Conservation (phyloP, 1,140 invertebrate genomes). For the Hylaeus volcanicus region DNA sequence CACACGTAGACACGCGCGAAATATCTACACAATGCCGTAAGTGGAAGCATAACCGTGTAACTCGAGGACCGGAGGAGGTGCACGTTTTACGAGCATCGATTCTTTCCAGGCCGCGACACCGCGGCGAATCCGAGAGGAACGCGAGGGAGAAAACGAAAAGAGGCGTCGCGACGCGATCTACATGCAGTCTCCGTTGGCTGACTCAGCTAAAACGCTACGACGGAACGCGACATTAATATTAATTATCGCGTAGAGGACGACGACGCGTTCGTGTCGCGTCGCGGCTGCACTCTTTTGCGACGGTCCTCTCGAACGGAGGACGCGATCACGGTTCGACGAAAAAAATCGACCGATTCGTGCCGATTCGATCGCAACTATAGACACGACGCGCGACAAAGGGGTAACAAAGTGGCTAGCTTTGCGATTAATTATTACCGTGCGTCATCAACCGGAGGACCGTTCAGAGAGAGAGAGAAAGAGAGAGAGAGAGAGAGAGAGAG, state of each 20-base stretch:
- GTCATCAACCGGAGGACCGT: not conserved
- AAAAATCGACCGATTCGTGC: too few relatives aligned
- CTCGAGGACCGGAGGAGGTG: too few relatives aligned
- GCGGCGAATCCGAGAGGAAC: not conserved
- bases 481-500: too few relatives aligned
- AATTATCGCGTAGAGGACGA: slow-evolving; percentile 53
- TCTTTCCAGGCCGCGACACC: not conserved
- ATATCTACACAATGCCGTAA: too few relatives aligned
- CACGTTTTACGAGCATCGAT: slow-evolving; percentile 56
- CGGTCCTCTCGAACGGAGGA: not conserved
- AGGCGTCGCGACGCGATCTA: not conserved
- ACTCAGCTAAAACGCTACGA: slow-evolving; percentile 62
- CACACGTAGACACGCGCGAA: too few relatives aligned
- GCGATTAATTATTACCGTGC: slow-evolving; percentile 36
- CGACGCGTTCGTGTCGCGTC: slow-evolving; percentile 9
- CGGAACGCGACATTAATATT: slow-evolving; percentile 66
- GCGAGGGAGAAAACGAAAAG: not conserved
- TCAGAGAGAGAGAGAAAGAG: too few relatives aligned
- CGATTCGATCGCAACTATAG: not conserved
- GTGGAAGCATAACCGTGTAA: too few relatives aligned
- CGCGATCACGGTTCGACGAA: not conserved
- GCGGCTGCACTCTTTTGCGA: slow-evolving; percentile 34
- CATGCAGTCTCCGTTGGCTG: slow-evolving; percentile 29
- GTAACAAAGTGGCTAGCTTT: slow-evolving; percentile 18
- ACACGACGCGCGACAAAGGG: not conserved